Percentiles rank a stretch among this genome's conserved stretches.
phyloP scores from a whole-genome alignment of 1,140 invertebrate genomes.

The Uloborus diversus region DNA sequence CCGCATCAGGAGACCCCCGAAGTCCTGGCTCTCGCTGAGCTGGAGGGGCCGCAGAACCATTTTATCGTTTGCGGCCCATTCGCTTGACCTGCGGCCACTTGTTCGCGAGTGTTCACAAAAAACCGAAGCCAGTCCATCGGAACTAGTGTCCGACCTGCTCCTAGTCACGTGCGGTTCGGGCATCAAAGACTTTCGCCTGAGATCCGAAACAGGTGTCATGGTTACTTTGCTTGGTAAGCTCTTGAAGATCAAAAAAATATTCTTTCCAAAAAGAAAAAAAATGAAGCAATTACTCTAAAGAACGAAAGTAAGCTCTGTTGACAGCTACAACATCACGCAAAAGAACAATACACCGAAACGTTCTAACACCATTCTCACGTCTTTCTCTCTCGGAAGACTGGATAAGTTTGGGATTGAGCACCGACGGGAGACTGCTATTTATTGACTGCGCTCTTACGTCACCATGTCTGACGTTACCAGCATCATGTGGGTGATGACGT shows the following conservation, averaged over 20 bases:
- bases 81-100: constrained; percentile 12
- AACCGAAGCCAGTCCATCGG: constrained; percentile 16
- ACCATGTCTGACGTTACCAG: neutral
- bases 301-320: neutral
- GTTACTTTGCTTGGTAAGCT: neutral
- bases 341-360: too few species aligned
- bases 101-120: neutral
- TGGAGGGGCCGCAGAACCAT: constrained; percentile 33
- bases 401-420: neutral
- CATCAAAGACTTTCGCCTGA: constrained; percentile 11
- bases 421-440: neutral
- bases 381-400: constrained; percentile 30
- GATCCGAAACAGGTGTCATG: constrained; percentile 28
- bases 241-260: neutral
- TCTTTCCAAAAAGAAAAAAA: neutral
- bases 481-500: constrained; percentile 34
- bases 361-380: neutral
- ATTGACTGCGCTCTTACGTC: constrained; percentile 25
- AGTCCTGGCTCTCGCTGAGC: constrained; percentile 12
- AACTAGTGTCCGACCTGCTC: constrained; percentile 36
- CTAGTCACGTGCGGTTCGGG: neutral
- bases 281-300: neutral
- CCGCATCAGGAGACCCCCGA: constrained; percentile 5
- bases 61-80: constrained; percentile 22
- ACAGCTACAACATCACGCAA: neutral